Evolutionary conservation across 2,113 vertebrate genomes (phyloP), one percentile per base, ranked within the genome.

Genomic region (Callipepla squamata): DNA sequence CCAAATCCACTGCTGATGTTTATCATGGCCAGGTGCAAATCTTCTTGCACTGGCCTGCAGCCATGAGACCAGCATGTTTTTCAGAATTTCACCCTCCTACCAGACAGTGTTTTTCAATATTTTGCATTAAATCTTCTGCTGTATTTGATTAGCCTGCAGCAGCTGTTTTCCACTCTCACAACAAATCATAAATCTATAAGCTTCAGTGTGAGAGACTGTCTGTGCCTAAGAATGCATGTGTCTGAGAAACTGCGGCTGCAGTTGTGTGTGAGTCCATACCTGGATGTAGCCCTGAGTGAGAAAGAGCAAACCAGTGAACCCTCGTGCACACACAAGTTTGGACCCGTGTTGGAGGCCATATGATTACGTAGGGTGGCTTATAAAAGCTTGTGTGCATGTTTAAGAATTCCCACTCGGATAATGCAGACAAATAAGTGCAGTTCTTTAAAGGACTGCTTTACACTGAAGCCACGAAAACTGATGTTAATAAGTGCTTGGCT

Each of bases 141-240:
- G 95, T 76, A 85, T 94, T 94, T 92, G 92, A 97, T 94, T 96
- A 96, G 93, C 92, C 80, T 7, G 48, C 89, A 90, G 90, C 96
- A 97, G 96, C 97, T 97, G 96, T 87, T 97, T 94, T 93, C 96
- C 92, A 81, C 80, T 96, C 92, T 87, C 87, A 95, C 93, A 93
- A 95, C 92, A 93, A 95, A 95, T 50, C 93, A 76, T 95, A 95
- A 95, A 95, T 92, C 87, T 91, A 85, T 92, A 89, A 61, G 95
- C 92, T 83, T 7, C 36, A 74, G 85, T 69, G 93, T 58, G 92
- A 92, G 95, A 77, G 76, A 38, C 63, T 44, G 92, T 91, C 93
- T 94, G 95, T 55, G 93, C 87, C 88, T 19, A 4, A 11, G 92
- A 58, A 82, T 13, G 90, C 73, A 4, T 47, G 18, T 38, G 90